Percentiles rank a stretch among this genome's conserved stretches.
phyloP scores from a whole-genome alignment of 2,888 invertebrate species.

The Watsonalla cultraria region DNA sequence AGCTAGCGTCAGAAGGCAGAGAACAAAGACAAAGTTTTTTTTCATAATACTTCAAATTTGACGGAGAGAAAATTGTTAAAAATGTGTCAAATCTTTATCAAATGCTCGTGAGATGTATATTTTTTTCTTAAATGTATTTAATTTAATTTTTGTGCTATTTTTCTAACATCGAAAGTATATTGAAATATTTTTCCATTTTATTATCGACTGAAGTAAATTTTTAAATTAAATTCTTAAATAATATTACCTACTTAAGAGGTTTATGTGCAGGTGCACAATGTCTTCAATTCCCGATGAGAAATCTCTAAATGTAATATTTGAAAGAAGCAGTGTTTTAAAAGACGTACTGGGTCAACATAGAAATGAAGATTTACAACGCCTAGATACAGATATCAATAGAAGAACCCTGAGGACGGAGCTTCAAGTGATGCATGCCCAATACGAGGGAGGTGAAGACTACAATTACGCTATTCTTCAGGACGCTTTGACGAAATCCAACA shows the following conservation, averaged over 20 bases:
- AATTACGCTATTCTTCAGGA: constrained; percentile 13
- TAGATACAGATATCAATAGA: not conserved
- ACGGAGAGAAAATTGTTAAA: too few species aligned
- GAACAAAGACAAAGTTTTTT: too few species aligned
- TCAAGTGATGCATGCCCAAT: constrained; percentile 8
- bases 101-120: not conserved
- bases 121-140: not conserved
- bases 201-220: not conserved
- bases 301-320: constrained; percentile 20
- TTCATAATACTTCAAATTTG: too few species aligned
- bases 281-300: constrained; percentile 8
- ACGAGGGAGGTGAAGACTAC: constrained; percentile 5
- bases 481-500: constrained; percentile 16
- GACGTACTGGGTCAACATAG: not conserved
- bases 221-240: not conserved
- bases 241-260: not conserved
- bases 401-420: not conserved
- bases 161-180: not conserved
- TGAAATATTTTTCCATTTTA: not conserved
- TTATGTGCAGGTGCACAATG: not conserved
- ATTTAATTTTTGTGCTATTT: not conserved
- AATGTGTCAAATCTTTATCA: too few species aligned
- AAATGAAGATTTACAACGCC: not conserved
- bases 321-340: constrained; percentile 14
- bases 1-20: too few species aligned